Evolutionary conservation across 2,113 vertebrate genomes (phyloP), one percentile per base, ranked within the genome.

Genomic region (Phainopepla nitens): DNA sequence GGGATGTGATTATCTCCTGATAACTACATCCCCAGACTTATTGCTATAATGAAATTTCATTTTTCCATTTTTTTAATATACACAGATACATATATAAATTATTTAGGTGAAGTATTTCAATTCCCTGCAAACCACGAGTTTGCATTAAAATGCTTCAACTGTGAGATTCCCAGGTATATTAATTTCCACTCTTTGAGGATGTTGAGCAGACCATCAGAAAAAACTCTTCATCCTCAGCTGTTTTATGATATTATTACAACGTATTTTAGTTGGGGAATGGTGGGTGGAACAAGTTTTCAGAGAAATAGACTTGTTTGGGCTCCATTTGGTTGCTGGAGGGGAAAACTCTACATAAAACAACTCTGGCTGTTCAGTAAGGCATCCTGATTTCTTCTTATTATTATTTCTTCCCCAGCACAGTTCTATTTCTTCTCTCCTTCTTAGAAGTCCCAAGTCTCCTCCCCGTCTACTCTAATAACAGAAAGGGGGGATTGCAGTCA

Each of bases 1-100:
- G 97, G 98, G 98, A 98, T 97, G 98, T 98, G 98, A 98, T 98
- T 98, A 98, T 98, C 98, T 98, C 97, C 96, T 97, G 97, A 97
- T 97, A 98, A 98, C 97, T 98, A 95, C 97, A 97, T 97, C 88
- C 81, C 85, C 96, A 97, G 97, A 96, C 97, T 97, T 97, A 97
- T 53, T 95, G 96, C 97, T 97, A 97, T 98, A 98, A 98, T 97
- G 93, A 98, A 98, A 98, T 98, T 97, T 97, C 92, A 17, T 95
- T 41, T 91, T 94, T 81, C 82, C 71, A 73, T 96, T 97, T 98
- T 81, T 97, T 97, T 80, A 96, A 97, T 97, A 96, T 94, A 98
- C 88, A 96, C 75, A 91, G 88, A 93, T 93, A 87, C 66, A 49
- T 97, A 96, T 91, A 98, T 98, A 97, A 98, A 98, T 98, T 97